Conservation (phyloP, 2,888 invertebrate species). For the Caenorhabditis sp. region DNA sequence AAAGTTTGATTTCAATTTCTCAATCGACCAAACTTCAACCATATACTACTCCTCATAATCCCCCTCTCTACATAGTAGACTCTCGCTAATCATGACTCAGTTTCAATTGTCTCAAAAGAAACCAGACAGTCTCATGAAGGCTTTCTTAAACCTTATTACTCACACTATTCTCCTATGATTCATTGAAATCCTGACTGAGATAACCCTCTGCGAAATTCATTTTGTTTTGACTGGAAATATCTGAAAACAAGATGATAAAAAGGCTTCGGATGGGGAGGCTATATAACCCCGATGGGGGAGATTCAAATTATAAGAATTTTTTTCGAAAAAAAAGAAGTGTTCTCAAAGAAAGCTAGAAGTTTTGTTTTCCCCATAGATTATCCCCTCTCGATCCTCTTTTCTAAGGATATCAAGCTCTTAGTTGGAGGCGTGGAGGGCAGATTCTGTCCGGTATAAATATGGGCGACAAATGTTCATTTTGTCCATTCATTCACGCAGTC, state of each 20-base stretch:
- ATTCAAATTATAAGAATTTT: no score
- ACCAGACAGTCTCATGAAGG: not conserved
- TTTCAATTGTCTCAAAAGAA: not conserved
- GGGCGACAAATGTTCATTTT: not conserved
- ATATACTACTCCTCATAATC: not conserved
- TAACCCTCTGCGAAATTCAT: no score
- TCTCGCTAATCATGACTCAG: not conserved
- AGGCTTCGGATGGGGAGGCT: no score
- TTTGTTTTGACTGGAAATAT: no score
- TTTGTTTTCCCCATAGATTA: no score
- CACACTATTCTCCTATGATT: not conserved
- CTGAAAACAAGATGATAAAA: no score
- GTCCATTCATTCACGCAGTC: not conserved
- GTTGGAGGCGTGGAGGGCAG: not conserved
- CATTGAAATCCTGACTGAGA: no score
- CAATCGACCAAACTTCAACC: not conserved
- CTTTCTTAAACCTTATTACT: conserved; percentile 8
- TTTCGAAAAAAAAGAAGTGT: no score
- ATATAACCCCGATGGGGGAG: no score
- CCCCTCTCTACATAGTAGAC: not conserved
- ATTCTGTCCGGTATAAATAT: not conserved
- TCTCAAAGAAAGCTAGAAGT: no score
- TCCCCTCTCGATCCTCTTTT: no score
- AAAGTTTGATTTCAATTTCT: not conserved
- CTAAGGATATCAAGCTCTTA: no score